These are phyloP conservation scores for Zootermopsis nevadensis DNA, from an alignment of 2,888 invertebrate genomes.

Conservation along the genomic window DNA sequence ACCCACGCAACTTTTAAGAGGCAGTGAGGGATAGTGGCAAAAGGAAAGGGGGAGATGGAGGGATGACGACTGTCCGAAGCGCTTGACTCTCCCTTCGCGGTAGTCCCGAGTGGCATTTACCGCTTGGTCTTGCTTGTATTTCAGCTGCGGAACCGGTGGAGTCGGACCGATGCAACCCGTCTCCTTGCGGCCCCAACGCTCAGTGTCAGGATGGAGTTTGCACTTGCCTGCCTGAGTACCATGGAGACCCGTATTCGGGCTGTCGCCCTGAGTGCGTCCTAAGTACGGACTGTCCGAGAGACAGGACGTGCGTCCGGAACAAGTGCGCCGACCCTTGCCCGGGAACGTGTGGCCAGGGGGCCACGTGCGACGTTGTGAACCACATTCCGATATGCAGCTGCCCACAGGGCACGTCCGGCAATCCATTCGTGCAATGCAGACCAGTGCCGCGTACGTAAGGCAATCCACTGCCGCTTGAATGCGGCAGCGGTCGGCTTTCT, in stretches of 20 bases:
- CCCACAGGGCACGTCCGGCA: constrained; percentile 63
- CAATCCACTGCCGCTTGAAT: no score
- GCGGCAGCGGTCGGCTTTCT: no score
- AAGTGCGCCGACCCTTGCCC: constrained; percentile 81
- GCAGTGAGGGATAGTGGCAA: no score
- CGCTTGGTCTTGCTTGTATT: no score
- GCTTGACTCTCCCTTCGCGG: no score
- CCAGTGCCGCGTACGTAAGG: constrained; percentile 51
- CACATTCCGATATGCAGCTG: constrained; percentile 77
- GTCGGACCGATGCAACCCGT: constrained; percentile 77
- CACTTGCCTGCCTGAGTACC: constrained; percentile 64
- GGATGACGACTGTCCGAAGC: no score
- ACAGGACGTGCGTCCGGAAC: constrained; percentile 77
- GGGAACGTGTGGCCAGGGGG: constrained; percentile 72
- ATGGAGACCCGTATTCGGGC: constrained; percentile 68
- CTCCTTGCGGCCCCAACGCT: constrained; percentile 79
- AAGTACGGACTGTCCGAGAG: constrained; percentile 76
- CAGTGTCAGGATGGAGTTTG: constrained; percentile 64
- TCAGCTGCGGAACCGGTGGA: constrained; percentile 59
- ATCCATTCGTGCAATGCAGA: constrained; percentile 68
- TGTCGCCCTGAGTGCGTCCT: constrained; percentile 84
- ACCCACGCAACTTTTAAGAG: no score
- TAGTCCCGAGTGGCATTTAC: no score
- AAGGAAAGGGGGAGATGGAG: no score
- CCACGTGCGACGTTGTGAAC: constrained; percentile 72